Conservation (phyloP, 30 jellyfish, hydroid and myxozoan genomes). For the Mastigias papua region DNA sequence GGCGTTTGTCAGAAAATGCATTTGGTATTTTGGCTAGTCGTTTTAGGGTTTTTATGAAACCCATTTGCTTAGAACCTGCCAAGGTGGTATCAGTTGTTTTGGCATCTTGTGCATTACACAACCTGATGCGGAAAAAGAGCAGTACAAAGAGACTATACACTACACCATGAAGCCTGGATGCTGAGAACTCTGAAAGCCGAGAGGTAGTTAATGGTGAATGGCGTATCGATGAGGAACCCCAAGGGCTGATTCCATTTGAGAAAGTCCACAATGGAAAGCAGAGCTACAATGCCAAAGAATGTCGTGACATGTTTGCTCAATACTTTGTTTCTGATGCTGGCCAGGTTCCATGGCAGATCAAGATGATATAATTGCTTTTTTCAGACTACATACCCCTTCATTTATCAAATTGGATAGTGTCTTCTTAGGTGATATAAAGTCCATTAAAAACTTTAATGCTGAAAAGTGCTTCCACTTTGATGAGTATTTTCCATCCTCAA, state of each 20-base stretch:
- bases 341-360: constrained; percentile 29
- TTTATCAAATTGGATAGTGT: background rate
- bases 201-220: constrained; percentile 12
- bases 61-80: constrained; percentile 7
- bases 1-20: constrained; percentile 56
- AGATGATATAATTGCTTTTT: constrained; percentile 3
- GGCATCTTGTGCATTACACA: constrained; percentile 24
- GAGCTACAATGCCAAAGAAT: constrained; percentile 20
- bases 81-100: background rate
- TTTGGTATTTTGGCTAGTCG: constrained; percentile 58
- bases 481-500: constrained; percentile 17
- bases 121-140: background rate
- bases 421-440: constrained; percentile 11
- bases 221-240: constrained; percentile 15
- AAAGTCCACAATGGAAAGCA: constrained; percentile 28
- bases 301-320: constrained; percentile 12
- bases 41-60: constrained; percentile 15
- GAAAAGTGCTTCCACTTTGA: constrained; percentile 13
- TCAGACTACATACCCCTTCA: constrained; percentile 9
- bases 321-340: constrained; percentile 18
- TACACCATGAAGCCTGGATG: constrained; percentile 5
- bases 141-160: background rate
- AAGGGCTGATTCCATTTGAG: constrained; percentile 8
- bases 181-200: background rate
- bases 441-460: constrained; percentile 8